These are phyloP conservation scores for Heterocephalus glaber DNA, from an alignment of 2,113 vertebrate species.

Conservation along the genomic window DNA sequence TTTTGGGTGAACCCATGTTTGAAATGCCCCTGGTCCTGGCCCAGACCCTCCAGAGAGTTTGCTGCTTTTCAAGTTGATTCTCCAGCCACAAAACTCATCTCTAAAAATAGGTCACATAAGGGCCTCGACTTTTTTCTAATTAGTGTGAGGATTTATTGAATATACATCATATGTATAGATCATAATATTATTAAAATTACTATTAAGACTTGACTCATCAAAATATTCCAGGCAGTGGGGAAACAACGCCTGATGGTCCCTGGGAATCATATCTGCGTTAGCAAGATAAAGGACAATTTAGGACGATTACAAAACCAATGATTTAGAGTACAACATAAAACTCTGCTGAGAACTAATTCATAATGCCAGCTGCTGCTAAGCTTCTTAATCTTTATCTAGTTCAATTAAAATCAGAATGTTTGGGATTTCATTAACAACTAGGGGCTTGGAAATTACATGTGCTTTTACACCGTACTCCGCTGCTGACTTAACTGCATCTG, in stretches of 20 bases:
- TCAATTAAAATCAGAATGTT: constrained; percentile 92
- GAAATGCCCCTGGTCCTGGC: neutral
- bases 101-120: constrained; percentile 82
- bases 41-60: rapidly evolving
- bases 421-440: constrained; percentile 89
- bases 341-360: constrained; percentile 86
- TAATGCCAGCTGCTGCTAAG: constrained; percentile 88
- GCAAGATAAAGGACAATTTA: constrained; percentile 90
- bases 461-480: constrained; percentile 75
- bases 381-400: constrained; percentile 92
- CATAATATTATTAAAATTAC: constrained; percentile 85
- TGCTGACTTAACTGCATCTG: constrained; percentile 68
- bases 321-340: constrained; percentile 87
- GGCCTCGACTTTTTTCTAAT: constrained; percentile 84
- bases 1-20: rapidly evolving
- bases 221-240: constrained; percentile 82
- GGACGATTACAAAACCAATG: constrained; percentile 88
- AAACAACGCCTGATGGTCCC: constrained; percentile 81
- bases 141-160: constrained; percentile 86
- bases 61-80: constrained; percentile 55
- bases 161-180: constrained; percentile 84
- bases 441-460: constrained; percentile 86
- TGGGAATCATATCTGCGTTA: constrained; percentile 87
- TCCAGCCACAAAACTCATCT: constrained; percentile 78
- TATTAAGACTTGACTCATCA: constrained; percentile 87